Base-by-base conservation (phyloP, 2,888 invertebrate species). In the Diarsia brunnea region DNA sequence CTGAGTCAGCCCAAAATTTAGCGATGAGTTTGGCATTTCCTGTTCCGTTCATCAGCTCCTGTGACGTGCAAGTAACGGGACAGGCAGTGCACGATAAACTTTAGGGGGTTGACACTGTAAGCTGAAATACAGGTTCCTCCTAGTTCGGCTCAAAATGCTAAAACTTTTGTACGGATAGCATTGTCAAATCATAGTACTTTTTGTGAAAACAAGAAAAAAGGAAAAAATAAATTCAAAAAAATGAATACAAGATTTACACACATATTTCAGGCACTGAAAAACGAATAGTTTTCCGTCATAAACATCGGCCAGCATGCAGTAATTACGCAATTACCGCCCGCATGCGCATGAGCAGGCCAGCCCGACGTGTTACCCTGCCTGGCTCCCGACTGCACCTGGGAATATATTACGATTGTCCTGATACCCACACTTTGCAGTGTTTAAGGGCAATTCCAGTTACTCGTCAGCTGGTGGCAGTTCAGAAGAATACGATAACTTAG, bases 311-410 rank as follows among this genome's bases (percentile, higher is more conserved):
- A 27, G 49, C 55, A 78, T 53, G 68, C 75, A 76, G 69, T 84
- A 78, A 79, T 84, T 76, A 76, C 65, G 76, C 66, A 83, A 85
- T 79, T 86, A 78, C 60, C 69, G 38, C 84, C 86, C 84, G 86
- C 84, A 84, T 84, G 83, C 69, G 77, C 65, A 14, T 12, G 75
- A 69, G 76, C 79, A 70, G 65, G 53, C 45, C 77, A 66, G 61
- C 65, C 69, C 61, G 53, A 53, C 75, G 67, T 77, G 68, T 73
- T 49, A 64, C 24, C 49, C 55, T 63, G 76, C 66, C 68, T 71
- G 60, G n/a, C 69, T 66, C 64, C 67, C 67, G 49, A 38, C 68
- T 12, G 85, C 85, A 83, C 71, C 82, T 83, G 85, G 69, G 69
- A 66, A 85, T 84, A 83, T 73, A 76, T 83, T 84, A 76, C 64